Evolutionary conservation across 2,888 invertebrate genomes (phyloP).

Genomic region (Chymomyza fuscimana): DNA sequence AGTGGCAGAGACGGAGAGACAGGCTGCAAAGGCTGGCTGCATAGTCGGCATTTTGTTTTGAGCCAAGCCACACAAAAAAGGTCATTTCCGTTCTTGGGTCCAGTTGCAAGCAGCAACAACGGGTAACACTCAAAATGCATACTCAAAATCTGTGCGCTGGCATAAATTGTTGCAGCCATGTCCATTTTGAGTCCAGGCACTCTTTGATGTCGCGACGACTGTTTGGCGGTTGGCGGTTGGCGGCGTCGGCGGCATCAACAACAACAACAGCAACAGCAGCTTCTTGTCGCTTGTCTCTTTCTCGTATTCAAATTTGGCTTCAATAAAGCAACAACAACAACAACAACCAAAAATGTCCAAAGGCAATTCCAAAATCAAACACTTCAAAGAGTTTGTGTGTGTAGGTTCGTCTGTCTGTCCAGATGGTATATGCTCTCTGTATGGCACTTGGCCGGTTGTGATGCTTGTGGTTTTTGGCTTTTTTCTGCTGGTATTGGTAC

Average conservation of each 20-base stretch:
- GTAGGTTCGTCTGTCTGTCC: background rate
- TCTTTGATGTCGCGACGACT: slow-evolving; percentile 68
- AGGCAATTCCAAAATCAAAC: slow-evolving; percentile 70
- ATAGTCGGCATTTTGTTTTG: slow-evolving; percentile 63
- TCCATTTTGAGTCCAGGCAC: slow-evolving; percentile 72
- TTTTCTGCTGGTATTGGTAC: background rate
- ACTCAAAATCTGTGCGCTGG: slow-evolving; percentile 36
- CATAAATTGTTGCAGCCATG: slow-evolving; percentile 73
- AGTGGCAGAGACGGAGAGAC: slow-evolving; percentile 5
- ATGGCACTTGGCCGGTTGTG: background rate
- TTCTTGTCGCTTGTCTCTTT: slow-evolving; percentile 52
- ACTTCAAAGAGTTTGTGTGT: slow-evolving; percentile 56
- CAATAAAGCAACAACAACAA: slow-evolving; percentile 63
- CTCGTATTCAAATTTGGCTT: slow-evolving; percentile 74
- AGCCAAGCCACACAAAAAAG: slow-evolving; percentile 53
- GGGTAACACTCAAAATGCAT: slow-evolving; percentile 5
- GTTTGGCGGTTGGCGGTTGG: slow-evolving; percentile 24
- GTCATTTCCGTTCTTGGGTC: slow-evolving; percentile 64
- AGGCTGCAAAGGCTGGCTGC: background rate
- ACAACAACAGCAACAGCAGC: slow-evolving; percentile 18
- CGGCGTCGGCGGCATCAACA: slow-evolving; percentile 18
- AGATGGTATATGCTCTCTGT: background rate
- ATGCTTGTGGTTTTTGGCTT: slow-evolving; percentile 13
- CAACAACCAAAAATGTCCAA: slow-evolving; percentile 37
- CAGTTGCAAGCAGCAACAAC: slow-evolving; percentile 23